Base-by-base conservation (phyloP, 2,888 invertebrate genomes). In the Alsophila aescularia region DNA sequence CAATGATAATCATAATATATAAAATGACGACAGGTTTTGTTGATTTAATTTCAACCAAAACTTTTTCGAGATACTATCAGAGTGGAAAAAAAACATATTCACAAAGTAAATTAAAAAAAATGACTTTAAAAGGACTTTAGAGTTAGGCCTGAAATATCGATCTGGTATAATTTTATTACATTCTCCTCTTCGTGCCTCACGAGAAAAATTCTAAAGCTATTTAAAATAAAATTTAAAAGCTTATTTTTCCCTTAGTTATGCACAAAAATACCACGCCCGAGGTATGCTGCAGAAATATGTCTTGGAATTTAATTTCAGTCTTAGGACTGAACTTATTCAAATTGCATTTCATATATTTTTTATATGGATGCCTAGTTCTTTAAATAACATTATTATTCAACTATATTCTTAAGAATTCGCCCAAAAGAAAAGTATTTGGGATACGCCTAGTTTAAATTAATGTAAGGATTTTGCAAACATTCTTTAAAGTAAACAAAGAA, bases 251-350 rank as follows among this genome's bases (percentile, higher is more conserved):
- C 35, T 18, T 68, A 66, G 72, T 62, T 64, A 70, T 63, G 61
- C 68, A 60, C 58, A 69, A 72, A 71, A 78, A 77, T 73, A 65
- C 73, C 71, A 67, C 48, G 60, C 49, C 52, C 42, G 59, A 50
- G 67, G 67, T 72, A 70, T 60, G 39, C 52, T 69, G 70, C 66
- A 64, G 60, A 66, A 72, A 65, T 64, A 73, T 62, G 64, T 72
- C 72, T 69, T 52, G 82, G 84, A 85, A 86, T 87, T 87, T 85
- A 81, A 87, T 85, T 81, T 84, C 60, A 39, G 27, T 34, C 59
- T 62, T 55, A 57, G 43, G 48, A 62, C 58, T 48, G n/a, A n/a
- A n/a, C n/a, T 42, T 60, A 44, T 63, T 53, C 66, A 41, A n/a
- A 37, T 37, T 37, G 41, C 18, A 41, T 47, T 40, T 27, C 27